Evolutionary conservation across 2,797 vertebrate species (phyloP), one percentile per base, ranked within the genome.

Genomic region (Vespertilio murinus): DNA sequence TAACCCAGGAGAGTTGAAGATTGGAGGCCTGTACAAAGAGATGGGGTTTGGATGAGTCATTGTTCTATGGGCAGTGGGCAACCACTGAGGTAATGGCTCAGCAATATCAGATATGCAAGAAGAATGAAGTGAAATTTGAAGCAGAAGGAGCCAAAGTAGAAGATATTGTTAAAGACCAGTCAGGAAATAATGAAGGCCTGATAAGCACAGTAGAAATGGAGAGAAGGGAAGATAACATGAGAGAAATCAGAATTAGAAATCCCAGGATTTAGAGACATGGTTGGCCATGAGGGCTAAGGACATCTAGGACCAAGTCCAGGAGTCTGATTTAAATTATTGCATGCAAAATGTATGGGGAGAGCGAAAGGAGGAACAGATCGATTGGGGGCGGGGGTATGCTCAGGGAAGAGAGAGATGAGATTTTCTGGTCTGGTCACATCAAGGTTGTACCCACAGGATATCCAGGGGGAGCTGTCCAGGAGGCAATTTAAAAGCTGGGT

Each of bases 41-140:
- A 25, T 79, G 35, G 35, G 3, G 0, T 82, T 89, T 93, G 22
- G 22, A 45, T 75, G 16, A n/a, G 20, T 67, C 30, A 79, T 90
- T 47, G 25, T 73, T 14, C 47, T 77, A 5, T 20, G 20, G 1
- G 8, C 70, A 25, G 12, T 64, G 35, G 40, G 12, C 25, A 73
- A 6, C 64, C 74, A 45, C n/a, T n/a, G 30, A 77, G 75, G 64
- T 80, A 59, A 73, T 61, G 20, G 18, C 33, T n/a, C 20, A 79
- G n/a, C 18, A 65, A 64, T 56, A 40, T 18, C 22, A 33, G 42
- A 16, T 23, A 23, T 80, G 11, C 18, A 8, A 70, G 45, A 82
- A 81, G 38, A 92, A n/a, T 59, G 10, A 79, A 64, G 70, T 75
- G 25, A 96, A 94, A 79, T 2, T 20, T 45, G 33, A 90, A 73